phyloP scores from a whole-genome alignment of 2,797 vertebrate species.

The Lagorchestes hirsutus region DNA sequence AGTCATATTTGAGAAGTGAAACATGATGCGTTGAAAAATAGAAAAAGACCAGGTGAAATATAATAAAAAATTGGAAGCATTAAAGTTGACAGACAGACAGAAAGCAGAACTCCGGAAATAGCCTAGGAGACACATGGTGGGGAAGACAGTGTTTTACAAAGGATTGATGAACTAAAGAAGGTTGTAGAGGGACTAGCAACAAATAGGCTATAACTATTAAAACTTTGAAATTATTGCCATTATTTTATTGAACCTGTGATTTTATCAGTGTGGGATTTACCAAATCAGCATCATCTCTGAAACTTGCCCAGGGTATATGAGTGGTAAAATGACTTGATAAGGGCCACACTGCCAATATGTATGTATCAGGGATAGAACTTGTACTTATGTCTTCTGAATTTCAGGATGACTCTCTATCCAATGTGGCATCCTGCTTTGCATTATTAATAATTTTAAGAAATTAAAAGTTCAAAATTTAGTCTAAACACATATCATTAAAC shows the following conservation, averaged over 20 bases:
- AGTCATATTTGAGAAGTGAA: neutral
- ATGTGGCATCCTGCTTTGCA: neutral
- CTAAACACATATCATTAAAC: neutral
- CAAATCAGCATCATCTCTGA: neutral
- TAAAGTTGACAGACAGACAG: constrained; percentile 65
- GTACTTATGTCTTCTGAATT: neutral
- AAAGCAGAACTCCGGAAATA: constrained; percentile 71
- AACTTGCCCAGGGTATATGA: neutral
- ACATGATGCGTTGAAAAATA: constrained; percentile 11
- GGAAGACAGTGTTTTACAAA: constrained; percentile 36
- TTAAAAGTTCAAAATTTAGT: neutral
- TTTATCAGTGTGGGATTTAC: neutral
- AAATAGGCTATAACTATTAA: constrained; percentile 16
- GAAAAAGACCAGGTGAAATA: constrained; percentile 29
- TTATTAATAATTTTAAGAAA: constrained; percentile 13
- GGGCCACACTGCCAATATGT: neutral
- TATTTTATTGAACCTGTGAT: neutral
- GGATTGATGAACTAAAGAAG: constrained; percentile 1
- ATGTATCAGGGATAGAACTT: neutral
- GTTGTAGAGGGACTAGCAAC: constrained; percentile 43
- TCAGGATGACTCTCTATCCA: neutral
- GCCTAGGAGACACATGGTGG: neutral
- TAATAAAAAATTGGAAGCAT: neutral
- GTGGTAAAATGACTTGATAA: neutral
- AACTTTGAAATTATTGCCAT: constrained; percentile 1